Evolutionary conservation across 1,140 invertebrate genomes (phyloP).

Genomic region (Cyrtorhinus lividipennis): DNA sequence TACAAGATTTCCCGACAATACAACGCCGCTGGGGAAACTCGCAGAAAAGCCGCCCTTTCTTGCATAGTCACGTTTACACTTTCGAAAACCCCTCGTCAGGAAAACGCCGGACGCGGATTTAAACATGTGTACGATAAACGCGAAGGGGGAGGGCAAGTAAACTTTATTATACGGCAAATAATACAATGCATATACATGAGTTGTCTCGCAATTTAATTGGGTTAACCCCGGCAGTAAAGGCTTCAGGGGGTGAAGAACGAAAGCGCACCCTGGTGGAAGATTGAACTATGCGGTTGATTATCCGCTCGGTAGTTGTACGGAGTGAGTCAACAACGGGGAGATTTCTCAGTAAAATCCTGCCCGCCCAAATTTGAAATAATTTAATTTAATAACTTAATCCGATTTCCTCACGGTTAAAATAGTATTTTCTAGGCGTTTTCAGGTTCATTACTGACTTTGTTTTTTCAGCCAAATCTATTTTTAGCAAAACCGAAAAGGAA

Average conservation of each 20-base stretch:
- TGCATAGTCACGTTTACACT: not conserved
- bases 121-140: not conserved
- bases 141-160: not conserved
- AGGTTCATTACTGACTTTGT: too few species aligned
- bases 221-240: not conserved
- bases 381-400: not conserved
- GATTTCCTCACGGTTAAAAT: not conserved
- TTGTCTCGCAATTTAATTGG: not conserved
- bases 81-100: not conserved
- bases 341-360: not conserved
- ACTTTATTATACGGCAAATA: conserved; percentile 7
- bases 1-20: conserved; percentile 1
- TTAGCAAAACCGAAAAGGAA: too few species aligned
- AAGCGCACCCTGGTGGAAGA: not conserved
- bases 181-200: conserved; percentile 2
- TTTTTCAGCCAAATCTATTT: too few species aligned
- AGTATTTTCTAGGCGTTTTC: too few species aligned
- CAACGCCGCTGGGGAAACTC: not conserved
- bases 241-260: not conserved
- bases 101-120: not conserved
- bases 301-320: too few species aligned
- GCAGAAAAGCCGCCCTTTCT: too few species aligned
- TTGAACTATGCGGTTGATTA: not conserved
- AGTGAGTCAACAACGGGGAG: too few species aligned
- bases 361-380: not conserved